Percentiles rank a stretch among this genome's conserved stretches.
phyloP scores from a whole-genome alignment of 2,797 vertebrate genomes.

The Danio kyathit region DNA sequence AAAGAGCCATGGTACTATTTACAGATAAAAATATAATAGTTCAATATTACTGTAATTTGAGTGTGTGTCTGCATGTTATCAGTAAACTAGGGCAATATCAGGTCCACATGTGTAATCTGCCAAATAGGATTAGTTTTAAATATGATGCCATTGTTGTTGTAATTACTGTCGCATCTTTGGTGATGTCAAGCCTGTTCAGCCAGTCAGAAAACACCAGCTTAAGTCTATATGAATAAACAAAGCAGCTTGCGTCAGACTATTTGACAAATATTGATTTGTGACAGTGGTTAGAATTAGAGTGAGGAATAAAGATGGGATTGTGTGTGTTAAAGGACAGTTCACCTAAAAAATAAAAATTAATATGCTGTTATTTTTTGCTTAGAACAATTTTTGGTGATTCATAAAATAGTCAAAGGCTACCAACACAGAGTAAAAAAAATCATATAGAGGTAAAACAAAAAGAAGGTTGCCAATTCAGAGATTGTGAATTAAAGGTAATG shows the following conservation, averaged over 20 bases:
- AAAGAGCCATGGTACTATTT: background rate
- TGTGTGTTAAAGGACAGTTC: background rate
- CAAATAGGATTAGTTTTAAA: background rate
- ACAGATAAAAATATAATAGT: background rate
- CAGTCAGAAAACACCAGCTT: conserved; percentile 9
- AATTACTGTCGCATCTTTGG: background rate
- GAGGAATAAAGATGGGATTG: background rate
- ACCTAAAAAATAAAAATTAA: too few relatives aligned
- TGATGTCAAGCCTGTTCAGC: background rate
- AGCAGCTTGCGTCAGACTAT: background rate
- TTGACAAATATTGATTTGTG: background rate
- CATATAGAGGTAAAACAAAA: too few relatives aligned
- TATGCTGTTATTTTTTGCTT: too few relatives aligned
- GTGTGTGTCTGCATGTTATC: conserved; percentile 2
- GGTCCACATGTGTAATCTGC: conserved; percentile 27
- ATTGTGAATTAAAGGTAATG: too few relatives aligned
- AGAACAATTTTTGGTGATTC: too few relatives aligned
- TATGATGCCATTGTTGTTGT: conserved; percentile 14
- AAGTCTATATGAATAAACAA: conserved; percentile 17
- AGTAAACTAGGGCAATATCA: conserved; percentile 26
- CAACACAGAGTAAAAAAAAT: too few relatives aligned
- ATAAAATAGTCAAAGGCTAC: too few relatives aligned
- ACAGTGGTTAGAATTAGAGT: background rate
- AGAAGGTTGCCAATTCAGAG: too few relatives aligned
- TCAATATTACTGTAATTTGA: background rate